phyloP scores from a whole-genome alignment of 2,797 vertebrate genomes.

The Aerospiza tachiro region DNA sequence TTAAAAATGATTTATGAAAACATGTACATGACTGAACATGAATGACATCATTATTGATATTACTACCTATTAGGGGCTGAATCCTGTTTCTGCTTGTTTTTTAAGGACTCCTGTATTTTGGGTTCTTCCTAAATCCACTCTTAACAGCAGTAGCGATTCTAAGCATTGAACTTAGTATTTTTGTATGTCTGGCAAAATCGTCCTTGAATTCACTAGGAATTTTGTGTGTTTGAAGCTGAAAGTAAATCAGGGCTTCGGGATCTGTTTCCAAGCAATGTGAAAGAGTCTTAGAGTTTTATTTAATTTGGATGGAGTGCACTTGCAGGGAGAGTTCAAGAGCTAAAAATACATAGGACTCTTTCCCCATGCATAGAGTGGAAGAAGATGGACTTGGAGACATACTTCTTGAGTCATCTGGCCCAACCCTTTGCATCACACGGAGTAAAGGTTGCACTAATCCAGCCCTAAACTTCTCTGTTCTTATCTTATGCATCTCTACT shows the following conservation, averaged over 20 bases:
- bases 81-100: neutral
- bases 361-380: neutral
- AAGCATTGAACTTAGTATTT: neutral
- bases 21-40: neutral
- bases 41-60: neutral
- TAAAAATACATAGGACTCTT: neutral
- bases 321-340: neutral
- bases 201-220: neutral
- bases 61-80: neutral
- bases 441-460: neutral
- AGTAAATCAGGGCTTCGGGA: neutral
- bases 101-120: neutral
- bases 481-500: neutral
- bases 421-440: neutral
- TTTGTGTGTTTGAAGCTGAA: neutral
- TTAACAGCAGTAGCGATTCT: neutral
- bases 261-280: neutral
- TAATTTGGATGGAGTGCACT: neutral
- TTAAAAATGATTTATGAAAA: slow-evolving; percentile 5
- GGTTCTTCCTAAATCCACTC: neutral
- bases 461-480: neutral
- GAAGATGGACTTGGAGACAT: neutral
- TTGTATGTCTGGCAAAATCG: neutral
- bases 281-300: neutral
- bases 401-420: neutral